Base-by-base conservation (phyloP, 2,888 invertebrate species). In the Mallateleia sp. region DNA sequence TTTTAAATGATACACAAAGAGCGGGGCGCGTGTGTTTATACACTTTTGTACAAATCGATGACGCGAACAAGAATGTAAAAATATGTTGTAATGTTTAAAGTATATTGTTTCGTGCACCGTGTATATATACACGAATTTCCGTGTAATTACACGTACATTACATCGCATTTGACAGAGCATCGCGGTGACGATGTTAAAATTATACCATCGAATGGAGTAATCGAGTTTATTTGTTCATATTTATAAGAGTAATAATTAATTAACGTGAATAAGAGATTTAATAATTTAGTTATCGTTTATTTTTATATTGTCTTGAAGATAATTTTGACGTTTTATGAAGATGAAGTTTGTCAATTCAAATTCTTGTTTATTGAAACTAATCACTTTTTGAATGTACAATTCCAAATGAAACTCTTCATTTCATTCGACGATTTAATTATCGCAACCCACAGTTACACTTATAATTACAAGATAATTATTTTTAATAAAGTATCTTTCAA, bases 61-160 rank as follows among this genome's bases (percentile, higher is more conserved):
- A 86, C 45, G 78, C 22, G 69, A 64, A 67, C 74, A 62, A 87
- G 45, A 74, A 79, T 87, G 86, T 79, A 87, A 82, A 87, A 87
- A 87, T 82, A 78, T 82, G 47, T 82, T 79, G 20, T 74, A 83
- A 79, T 79, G 72, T 52, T 84, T 66, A 58, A 69, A 67, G 9
- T 56, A 58, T 66, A 50, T 60, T 64, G 22, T 58, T 60, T 66
- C 20, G 15, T 62, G 54, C 52, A 8, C 22, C 15, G 50, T 71
- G 22, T 60, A 32, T 38, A 52, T 42, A 62, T 47, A 77, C 60
- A 75, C 67, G 50, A 62, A 56, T 60, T 77, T 71, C n/a, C 38
- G 45, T 71, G 56, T 54, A 69, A 47, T 34, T 71, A 52, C 52
- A 67, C 32, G 74, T 24, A 72, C 45, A 72, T 72, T 25, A 32